Base-by-base conservation (phyloP, 2,888 invertebrate species). In the Nomada goodeniana region DNA sequence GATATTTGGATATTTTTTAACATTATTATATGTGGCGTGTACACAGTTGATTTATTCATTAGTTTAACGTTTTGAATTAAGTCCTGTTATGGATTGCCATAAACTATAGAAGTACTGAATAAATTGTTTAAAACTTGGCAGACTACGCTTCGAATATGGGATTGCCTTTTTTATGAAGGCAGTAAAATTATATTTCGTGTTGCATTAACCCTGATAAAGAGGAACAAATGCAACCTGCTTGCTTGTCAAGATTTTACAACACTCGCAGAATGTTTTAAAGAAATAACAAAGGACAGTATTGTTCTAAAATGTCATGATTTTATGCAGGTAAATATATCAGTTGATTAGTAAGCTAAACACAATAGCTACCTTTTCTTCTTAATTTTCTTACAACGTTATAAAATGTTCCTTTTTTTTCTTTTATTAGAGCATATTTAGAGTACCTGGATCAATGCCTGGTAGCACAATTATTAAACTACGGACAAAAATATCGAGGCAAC, bases 91-190 rank as follows among this genome's bases (percentile, higher is more conserved):
- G 82, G 73, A 76, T 82, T 70, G 75, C 71, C 75, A 67, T 74
- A 75, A 75, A 70, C 64, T 67, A 73, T 71, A 74, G 79, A 80
- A 70, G 55, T 76, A 61, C 63, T 74, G 52, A 77, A 84, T 80
- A 80, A 70, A 59, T 53, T 82, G 50, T 74, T 77, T 79, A 65
- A 79, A 75, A 80, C 86, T 83, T 88, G 80, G 47, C 93, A 96
- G 96, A 99, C 99, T 10, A 98, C 98, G 59, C 95, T 98, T 29
- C 95, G 99, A 91, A 97, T 99, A 94, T 99, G 99, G 98, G 99
- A 99, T 94, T 98, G 98, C 92, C 94, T 99, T 80, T 98, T 99
- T 94, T 97, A 97, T 89, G 99, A 99, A 94, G 99, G 99, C 60
- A 97, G 97, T 80, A 98, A 98, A 94, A 97, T 99, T 88, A 95